phyloP scores from a whole-genome alignment of 2,888 invertebrate genomes.

The Poecilobothrus nobilitatus region DNA sequence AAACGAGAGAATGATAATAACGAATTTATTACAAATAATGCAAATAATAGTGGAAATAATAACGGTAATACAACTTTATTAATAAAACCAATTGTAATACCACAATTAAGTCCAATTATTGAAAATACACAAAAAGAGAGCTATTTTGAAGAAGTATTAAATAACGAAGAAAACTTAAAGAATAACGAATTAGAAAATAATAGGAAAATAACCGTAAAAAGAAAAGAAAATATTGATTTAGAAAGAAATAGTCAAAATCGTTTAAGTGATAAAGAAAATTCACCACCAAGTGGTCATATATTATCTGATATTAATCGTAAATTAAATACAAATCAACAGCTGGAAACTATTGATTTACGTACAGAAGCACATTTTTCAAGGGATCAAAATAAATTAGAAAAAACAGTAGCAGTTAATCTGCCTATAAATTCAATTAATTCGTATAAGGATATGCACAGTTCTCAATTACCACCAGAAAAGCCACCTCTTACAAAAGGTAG shows the following conservation, averaged over 20 bases:
- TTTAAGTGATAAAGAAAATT: slow-evolving; percentile 1
- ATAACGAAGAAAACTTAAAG: slow-evolving; percentile 25
- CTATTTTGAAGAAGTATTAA: slow-evolving; percentile 47
- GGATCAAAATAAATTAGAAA: too few species aligned
- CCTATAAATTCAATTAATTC: slow-evolving; percentile 40
- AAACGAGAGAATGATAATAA: slow-evolving; percentile 41
- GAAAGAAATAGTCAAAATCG: slow-evolving; percentile 28
- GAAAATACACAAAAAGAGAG: slow-evolving; percentile 66
- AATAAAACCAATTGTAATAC: slow-evolving; percentile 48
- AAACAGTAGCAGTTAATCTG: slow-evolving; percentile 29
- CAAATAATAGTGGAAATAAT: slow-evolving; percentile 48
- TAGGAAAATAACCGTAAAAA: slow-evolving; percentile 47
- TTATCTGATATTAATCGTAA: not conserved
- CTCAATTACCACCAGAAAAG: slow-evolving; percentile 61
- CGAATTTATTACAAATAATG: slow-evolving; percentile 42
- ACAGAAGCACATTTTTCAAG: too few species aligned
- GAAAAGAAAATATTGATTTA: slow-evolving; percentile 45
- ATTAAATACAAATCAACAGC: not conserved
- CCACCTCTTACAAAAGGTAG: slow-evolving; percentile 61
- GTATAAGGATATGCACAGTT: slow-evolving; percentile 59
- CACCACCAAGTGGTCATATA: not conserved
- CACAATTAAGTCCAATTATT: slow-evolving; percentile 70
- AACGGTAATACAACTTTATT: slow-evolving; percentile 44
- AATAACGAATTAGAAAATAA: slow-evolving; percentile 29
- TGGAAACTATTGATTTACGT: not conserved